Conservation (phyloP, 2,888 invertebrate genomes). For the Drosophila putrida region DNA sequence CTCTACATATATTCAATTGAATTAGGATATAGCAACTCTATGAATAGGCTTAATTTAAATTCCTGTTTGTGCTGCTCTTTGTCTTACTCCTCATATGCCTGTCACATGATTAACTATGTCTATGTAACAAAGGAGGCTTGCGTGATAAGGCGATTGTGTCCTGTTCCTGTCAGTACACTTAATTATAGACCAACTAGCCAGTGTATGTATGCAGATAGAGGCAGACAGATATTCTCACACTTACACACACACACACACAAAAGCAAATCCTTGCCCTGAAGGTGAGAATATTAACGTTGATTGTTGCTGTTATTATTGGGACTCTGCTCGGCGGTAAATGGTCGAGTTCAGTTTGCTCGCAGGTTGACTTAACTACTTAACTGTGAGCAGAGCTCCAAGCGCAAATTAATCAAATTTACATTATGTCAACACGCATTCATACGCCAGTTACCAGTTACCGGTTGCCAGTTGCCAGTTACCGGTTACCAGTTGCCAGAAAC, state of each 20-base stretch:
- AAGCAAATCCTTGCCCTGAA: not conserved
- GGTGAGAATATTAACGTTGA: conserved; percentile 35
- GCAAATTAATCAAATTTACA: conserved; percentile 73
- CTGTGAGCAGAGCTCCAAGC: conserved; percentile 21
- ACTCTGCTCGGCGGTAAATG: not conserved
- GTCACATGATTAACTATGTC: conserved; percentile 24
- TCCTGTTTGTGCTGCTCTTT: not conserved
- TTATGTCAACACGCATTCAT: conserved; percentile 63
- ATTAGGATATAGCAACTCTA: too few species aligned
- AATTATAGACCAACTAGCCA: conserved; percentile 32
- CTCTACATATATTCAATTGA: too few species aligned
- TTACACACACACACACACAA: not conserved
- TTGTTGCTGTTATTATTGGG: conserved; percentile 38
- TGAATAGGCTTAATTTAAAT: too few species aligned
- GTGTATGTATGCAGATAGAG: not conserved
- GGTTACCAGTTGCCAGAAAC: not conserved
- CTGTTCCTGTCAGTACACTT: conserved; percentile 30
- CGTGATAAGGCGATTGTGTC: conserved; percentile 9
- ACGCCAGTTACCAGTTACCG: too few species aligned
- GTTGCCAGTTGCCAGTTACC: too few species aligned
- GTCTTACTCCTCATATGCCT: not conserved
- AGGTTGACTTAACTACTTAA: not conserved
- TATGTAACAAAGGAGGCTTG: conserved; percentile 1
- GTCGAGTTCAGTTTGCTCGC: not conserved
- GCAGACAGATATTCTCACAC: not conserved